phyloP scores from a whole-genome alignment of 2,113 vertebrate genomes.

The Regulus satrapa region DNA sequence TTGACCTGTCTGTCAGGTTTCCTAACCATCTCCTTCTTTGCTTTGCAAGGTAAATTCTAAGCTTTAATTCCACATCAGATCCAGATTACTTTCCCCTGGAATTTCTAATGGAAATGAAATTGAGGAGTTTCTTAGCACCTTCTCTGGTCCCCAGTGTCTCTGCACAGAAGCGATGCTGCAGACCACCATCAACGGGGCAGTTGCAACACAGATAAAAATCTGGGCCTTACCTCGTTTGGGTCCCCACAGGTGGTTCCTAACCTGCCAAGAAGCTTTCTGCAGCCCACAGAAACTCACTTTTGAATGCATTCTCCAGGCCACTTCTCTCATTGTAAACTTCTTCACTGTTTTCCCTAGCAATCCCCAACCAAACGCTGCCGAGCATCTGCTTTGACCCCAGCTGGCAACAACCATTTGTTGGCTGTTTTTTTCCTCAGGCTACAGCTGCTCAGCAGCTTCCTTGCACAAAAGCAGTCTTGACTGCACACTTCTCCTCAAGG shows the following conservation, averaged over 20 bases:
- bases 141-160: neutral
- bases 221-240: neutral
- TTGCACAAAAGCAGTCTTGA: neutral
- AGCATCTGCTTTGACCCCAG: neutral
- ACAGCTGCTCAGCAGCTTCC: neutral
- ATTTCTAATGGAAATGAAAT: neutral
- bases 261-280: neutral
- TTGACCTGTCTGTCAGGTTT: rapidly evolving
- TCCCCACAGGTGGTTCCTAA: neutral
- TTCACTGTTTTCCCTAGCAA: neutral
- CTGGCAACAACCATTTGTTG: neutral
- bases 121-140: neutral
- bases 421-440: neutral
- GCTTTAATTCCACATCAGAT: neutral
- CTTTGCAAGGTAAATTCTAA: neutral
- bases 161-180: neutral
- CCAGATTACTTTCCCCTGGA: neutral
- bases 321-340: neutral
- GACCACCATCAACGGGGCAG: neutral
- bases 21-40: neutral
- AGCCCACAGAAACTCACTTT: neutral
- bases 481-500: neutral
- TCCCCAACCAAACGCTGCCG: neutral
- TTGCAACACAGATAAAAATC: neutral
- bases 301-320: neutral